phyloP scores from a whole-genome alignment of 1,140 invertebrate species.

The Drosophila arizonae region DNA sequence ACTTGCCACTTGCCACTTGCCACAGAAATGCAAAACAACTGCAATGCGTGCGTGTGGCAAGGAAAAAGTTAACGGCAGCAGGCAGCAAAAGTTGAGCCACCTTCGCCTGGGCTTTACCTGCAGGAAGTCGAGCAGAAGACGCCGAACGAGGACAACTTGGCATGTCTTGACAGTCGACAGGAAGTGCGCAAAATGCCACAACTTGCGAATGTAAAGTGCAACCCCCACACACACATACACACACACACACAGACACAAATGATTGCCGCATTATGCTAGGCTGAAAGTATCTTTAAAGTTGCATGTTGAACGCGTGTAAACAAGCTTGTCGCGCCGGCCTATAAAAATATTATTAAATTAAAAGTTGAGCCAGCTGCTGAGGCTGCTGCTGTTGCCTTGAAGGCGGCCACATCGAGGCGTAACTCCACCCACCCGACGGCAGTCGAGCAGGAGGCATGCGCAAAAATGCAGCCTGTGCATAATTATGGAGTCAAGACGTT shows the following conservation, averaged over 20 bases:
- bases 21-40: conserved; percentile 71
- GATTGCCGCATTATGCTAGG: conserved; percentile 45
- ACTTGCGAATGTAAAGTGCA: conserved; percentile 61
- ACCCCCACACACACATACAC: conserved; percentile 13
- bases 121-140: conserved; percentile 42
- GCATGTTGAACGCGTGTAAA: conserved; percentile 78
- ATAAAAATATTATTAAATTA: conserved; percentile 81
- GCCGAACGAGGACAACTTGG: conserved; percentile 56
- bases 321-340: conserved; percentile 77
- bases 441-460: conserved; percentile 35
- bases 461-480: conserved; percentile 55
- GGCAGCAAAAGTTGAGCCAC: conserved; percentile 33
- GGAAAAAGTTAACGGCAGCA: conserved; percentile 10
- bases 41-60: conserved; percentile 77
- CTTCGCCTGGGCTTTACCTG: conserved; percentile 29
- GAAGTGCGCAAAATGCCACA: conserved; percentile 81
- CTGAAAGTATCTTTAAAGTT: conserved; percentile 69
- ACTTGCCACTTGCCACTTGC: conserved; percentile 29
- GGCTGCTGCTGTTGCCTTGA: conserved; percentile 35
- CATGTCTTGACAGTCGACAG: conserved; percentile 70
- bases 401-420: conserved; percentile 44
- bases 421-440: conserved; percentile 55
- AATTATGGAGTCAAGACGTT: conserved; percentile 72
- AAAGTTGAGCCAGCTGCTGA: conserved; percentile 51
- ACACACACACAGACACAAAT: background rate